These are phyloP conservation scores for Bombus waltoni DNA, from an alignment of 1,140 invertebrate genomes.

Conservation along the genomic window DNA sequence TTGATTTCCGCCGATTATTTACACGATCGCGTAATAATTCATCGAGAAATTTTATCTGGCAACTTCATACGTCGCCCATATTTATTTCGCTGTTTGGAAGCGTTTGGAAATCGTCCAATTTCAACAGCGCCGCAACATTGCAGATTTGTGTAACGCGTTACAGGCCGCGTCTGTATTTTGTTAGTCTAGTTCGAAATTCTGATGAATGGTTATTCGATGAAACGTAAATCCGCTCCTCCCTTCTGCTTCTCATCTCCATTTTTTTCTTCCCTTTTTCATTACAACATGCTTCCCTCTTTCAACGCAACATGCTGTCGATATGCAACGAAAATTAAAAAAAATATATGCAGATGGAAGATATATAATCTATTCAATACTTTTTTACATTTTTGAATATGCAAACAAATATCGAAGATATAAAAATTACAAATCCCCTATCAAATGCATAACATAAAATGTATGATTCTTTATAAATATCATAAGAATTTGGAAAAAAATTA, in stretches of 20 bases:
- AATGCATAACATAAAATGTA: neutral
- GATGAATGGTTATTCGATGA: constrained; percentile 39
- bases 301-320: constrained; percentile 3
- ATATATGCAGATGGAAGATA: neutral
- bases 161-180: constrained; percentile 22
- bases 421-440: neutral
- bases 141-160: constrained; percentile 38
- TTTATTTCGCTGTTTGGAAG: constrained; percentile 31
- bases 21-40: constrained; percentile 13
- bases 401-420: neutral
- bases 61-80: constrained; percentile 2
- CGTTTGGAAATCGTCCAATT: constrained; percentile 40
- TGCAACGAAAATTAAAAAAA: neutral
- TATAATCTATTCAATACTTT: neutral
- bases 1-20: neutral
- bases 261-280: neutral
- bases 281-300: neutral
- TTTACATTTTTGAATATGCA: neutral
- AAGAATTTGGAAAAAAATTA: neutral
- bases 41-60: constrained; percentile 5
- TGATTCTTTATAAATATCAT: neutral
- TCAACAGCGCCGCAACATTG: constrained; percentile 23
- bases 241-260: neutral
- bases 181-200: constrained; percentile 40
- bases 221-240: neutral